Evolutionary conservation across 1,140 invertebrate species (phyloP).

Genomic region (Aricia agestis): DNA sequence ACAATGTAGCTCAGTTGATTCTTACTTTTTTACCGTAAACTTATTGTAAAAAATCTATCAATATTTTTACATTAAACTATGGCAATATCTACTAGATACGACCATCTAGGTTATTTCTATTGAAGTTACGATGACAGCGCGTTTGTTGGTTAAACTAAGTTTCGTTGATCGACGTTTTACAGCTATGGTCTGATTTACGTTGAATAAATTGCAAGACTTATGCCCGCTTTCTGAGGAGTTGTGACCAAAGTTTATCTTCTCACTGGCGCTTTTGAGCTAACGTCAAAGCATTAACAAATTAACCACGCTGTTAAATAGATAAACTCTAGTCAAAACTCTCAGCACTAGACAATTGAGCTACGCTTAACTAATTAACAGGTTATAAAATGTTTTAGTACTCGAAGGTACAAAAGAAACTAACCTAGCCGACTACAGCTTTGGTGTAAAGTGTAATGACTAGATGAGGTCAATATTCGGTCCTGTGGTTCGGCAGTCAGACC

Average conservation of each 20-base stretch:
- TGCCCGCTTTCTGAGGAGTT: too few species aligned
- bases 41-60: conserved; percentile 71
- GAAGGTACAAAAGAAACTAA: conserved; percentile 16
- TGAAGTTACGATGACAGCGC: conserved; percentile 6
- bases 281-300: too few species aligned
- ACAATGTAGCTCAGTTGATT: conserved; percentile 73
- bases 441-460: conserved; percentile 1
- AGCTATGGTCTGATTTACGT: background rate
- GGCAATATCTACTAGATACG: conserved; percentile 31
- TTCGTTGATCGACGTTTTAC: conserved; percentile 8
- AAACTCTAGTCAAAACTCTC: too few species aligned
- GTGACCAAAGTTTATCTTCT: too few species aligned
- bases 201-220: background rate
- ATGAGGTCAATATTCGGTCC: conserved; percentile 5
- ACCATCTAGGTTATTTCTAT: background rate
- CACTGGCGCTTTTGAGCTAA: too few species aligned
- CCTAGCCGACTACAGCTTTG: conserved; percentile 17
- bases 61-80: conserved; percentile 64
- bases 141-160: background rate
- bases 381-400: conserved; percentile 10
- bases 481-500: conserved; percentile 1
- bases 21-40: conserved; percentile 54
- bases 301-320: too few species aligned
- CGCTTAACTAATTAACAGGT: conserved; percentile 8
- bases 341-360: background rate